Evolutionary conservation across 1,140 invertebrate genomes (phyloP).

Genomic region (Aleiodes sp.): DNA sequence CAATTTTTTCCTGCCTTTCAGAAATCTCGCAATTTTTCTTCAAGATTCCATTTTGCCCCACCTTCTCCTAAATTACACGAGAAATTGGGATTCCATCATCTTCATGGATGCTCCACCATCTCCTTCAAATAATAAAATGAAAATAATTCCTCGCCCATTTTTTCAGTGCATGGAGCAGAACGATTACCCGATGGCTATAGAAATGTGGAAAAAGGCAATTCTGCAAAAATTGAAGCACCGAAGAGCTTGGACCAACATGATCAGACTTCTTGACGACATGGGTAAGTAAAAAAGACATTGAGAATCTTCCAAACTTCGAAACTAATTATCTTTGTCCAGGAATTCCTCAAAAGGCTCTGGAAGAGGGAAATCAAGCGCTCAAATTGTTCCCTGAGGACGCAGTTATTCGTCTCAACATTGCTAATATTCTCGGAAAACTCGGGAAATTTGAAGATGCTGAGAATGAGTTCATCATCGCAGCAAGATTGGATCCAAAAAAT

Average conservation of each 20-base stretch:
- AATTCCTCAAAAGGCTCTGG: conserved; percentile 74
- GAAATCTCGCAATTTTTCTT: no score
- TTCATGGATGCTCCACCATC: no score
- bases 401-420: conserved; percentile 85
- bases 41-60: no score
- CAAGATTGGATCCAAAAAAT: conserved; percentile 74
- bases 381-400: conserved; percentile 75
- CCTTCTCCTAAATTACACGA: no score
- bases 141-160: no score
- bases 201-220: conserved; percentile 84
- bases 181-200: conserved; percentile 69
- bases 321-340: conserved; percentile 57
- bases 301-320: not conserved
- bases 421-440: conserved; percentile 87
- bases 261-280: conserved; percentile 87
- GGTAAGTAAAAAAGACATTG: conserved; percentile 63
- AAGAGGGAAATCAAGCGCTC: conserved; percentile 75
- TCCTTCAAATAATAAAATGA: no score
- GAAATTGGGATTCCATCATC: no score
- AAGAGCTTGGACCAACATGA: conserved; percentile 91
- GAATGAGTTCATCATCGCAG: conserved; percentile 79
- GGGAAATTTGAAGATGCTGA: conserved; percentile 82
- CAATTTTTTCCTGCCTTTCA: conserved; percentile 6
- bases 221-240: conserved; percentile 78
- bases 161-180: conserved; percentile 73